phyloP scores from a whole-genome alignment of 2,888 invertebrate species.

The Melolontha melolontha region DNA sequence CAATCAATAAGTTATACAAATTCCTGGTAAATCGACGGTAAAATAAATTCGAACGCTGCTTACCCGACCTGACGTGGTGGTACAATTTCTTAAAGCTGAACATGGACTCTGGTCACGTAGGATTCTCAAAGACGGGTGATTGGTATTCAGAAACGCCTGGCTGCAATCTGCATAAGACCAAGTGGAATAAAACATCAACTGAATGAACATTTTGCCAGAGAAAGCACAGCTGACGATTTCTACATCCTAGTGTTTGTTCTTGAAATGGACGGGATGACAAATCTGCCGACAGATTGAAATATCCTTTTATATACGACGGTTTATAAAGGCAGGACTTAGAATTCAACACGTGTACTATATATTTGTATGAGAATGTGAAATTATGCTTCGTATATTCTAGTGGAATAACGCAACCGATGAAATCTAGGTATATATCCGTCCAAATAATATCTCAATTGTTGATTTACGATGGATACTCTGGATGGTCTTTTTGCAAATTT shows the following conservation, averaged over 20 bases:
- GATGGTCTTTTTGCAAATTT: too few relatives aligned
- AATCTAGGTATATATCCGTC: too few relatives aligned
- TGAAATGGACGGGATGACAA: constrained; percentile 15
- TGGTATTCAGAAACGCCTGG: constrained; percentile 21
- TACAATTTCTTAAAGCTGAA: constrained; percentile 6
- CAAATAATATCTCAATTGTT: too few relatives aligned
- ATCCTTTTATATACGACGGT: too few relatives aligned
- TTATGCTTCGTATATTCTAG: too few relatives aligned
- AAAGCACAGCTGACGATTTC: constrained; percentile 20
- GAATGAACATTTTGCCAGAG: not conserved
- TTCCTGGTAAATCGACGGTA: constrained; percentile 2
- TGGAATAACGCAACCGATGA: too few relatives aligned
- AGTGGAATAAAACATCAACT: constrained; percentile 32
- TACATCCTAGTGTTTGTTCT: constrained; percentile 1
- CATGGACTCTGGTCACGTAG: constrained; percentile 22
- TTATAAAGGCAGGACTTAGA: too few relatives aligned
- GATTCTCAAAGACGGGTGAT: constrained; percentile 17
- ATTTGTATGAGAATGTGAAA: too few relatives aligned
- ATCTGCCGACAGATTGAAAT: constrained; percentile 23
- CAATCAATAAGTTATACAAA: constrained; percentile 5
- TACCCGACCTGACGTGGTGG: not conserved
- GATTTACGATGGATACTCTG: too few relatives aligned
- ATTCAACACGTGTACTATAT: too few relatives aligned
- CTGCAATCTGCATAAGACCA: constrained; percentile 32
- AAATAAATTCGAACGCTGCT: not conserved